phyloP scores from a whole-genome alignment of 2,797 vertebrate species.

The Protosalanx chinensis region DNA sequence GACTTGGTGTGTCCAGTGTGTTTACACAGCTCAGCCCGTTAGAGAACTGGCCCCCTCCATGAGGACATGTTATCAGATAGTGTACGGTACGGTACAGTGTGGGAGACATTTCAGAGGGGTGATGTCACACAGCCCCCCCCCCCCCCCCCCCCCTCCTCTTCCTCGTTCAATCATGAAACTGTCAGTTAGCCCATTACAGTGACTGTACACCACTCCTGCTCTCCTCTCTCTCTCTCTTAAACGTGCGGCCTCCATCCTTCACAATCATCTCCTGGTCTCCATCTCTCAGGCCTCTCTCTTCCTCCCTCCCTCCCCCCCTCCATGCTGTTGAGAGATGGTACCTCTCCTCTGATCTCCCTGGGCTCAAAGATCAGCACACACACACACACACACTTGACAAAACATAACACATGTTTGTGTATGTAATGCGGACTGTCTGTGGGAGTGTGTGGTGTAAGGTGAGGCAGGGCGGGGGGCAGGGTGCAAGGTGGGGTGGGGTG shows the following conservation, averaged over 20 bases:
- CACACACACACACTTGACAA: constrained; percentile 7
- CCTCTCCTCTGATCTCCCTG: constrained; percentile 17
- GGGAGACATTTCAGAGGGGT: neutral
- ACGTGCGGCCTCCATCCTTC: neutral
- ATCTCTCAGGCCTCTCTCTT: neutral
- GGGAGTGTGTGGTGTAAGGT: neutral
- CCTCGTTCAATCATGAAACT: neutral
- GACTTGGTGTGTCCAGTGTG: neutral
- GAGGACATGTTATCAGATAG: too few relatives aligned
- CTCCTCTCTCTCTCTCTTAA: neutral
- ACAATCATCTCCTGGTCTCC: neutral
- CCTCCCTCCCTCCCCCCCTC: neutral
- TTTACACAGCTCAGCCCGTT: neutral
- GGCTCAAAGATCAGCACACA: neutral
- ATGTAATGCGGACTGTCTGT: neutral
- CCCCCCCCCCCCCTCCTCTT: neutral
- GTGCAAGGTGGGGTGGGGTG: neutral
- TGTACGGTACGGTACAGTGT: neutral
- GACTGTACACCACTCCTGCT: neutral
- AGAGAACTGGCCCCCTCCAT: neutral
- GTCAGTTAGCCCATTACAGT: neutral
- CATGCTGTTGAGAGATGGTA: neutral
- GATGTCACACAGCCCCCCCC: neutral
- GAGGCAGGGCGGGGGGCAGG: neutral
- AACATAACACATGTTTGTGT: neutral